A percentile compares a stretch with the other conserved stretches of the same genome.
Conservation (phyloP, 2,888 invertebrate genomes). For the Synanthedon myopaeformis region DNA sequence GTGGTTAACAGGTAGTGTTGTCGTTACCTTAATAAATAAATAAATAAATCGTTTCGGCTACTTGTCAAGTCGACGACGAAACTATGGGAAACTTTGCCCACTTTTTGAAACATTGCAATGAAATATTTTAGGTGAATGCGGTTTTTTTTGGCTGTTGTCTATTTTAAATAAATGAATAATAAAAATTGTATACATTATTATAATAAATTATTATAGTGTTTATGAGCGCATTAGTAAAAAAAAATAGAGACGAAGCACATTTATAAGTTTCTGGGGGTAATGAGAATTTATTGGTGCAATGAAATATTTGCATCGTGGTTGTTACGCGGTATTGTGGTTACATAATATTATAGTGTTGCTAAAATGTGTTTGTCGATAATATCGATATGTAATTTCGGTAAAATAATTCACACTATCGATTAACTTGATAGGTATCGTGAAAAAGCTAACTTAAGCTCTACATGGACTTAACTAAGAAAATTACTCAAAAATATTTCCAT, state of each 20-base stretch:
- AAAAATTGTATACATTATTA: constrained; percentile 1
- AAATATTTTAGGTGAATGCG: constrained; percentile 2
- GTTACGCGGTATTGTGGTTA: constrained; percentile 18
- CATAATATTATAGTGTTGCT: constrained; percentile 9
- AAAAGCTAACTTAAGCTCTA: too few relatives aligned
- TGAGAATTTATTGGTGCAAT: constrained; percentile 40
- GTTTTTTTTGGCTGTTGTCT: constrained; percentile 51
- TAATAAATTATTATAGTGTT: not conserved
- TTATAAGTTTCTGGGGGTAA: constrained; percentile 20
- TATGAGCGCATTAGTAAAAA: constrained; percentile 13
- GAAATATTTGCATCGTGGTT: constrained; percentile 32
- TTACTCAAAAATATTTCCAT: too few relatives aligned
- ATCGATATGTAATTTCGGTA: too few relatives aligned
- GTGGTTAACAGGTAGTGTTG: constrained; percentile 63
- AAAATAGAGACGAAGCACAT: constrained; percentile 9
- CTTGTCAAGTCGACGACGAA: not conserved
- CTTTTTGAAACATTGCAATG: constrained; percentile 8
- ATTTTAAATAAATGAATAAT: constrained; percentile 23
- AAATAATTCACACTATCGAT: too few relatives aligned
- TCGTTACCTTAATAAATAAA: constrained; percentile 47
- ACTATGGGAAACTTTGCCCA: constrained; percentile 15
- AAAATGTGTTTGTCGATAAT: too few relatives aligned
- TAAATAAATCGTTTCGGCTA: constrained; percentile 15
- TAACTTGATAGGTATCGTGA: too few relatives aligned
- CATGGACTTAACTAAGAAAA: too few relatives aligned